These are phyloP conservation scores for Piscicola geometra DNA, from an alignment of 2,888 invertebrate species.

Conservation along the genomic window DNA sequence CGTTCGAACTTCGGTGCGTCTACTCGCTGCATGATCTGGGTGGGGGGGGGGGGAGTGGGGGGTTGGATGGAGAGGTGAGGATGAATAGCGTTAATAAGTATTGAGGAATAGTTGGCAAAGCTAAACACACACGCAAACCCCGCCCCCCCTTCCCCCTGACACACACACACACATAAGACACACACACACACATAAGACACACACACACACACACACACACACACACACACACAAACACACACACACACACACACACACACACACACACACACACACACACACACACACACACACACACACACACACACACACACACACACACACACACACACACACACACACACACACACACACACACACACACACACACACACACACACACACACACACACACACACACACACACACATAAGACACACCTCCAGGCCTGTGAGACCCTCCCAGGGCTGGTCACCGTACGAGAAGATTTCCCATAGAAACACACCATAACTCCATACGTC, in stretches of 20 bases:
- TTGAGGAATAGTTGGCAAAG: background rate
- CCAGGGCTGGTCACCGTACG: constrained; percentile 98
- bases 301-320: constrained; percentile 25
- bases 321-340: constrained; percentile 20
- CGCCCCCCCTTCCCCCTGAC: too few relatives aligned
- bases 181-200: background rate
- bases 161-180: too few relatives aligned
- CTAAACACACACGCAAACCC: too few relatives aligned
- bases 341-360: constrained; percentile 7
- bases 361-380: background rate
- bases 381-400: background rate
- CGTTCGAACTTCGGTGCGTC: constrained; percentile 60
- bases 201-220: too few relatives aligned
- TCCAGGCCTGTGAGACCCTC: constrained; percentile 52
- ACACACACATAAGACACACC: constrained; percentile 44
- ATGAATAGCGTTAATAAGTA: background rate
- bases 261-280: constrained; percentile 16
- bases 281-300: constrained; percentile 22
- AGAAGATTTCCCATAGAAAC: constrained; percentile 99
- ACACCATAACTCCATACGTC: constrained; percentile 98
- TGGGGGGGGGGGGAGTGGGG: background rate
- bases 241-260: constrained; percentile 17
- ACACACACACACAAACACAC: background rate
- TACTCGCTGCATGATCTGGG: constrained; percentile 43
- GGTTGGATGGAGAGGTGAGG: constrained; percentile 4